Evolutionary conservation across 2,113 vertebrate species (phyloP), one percentile per base, ranked within the genome.

Genomic region (Campylomormyrus numenius): DNA sequence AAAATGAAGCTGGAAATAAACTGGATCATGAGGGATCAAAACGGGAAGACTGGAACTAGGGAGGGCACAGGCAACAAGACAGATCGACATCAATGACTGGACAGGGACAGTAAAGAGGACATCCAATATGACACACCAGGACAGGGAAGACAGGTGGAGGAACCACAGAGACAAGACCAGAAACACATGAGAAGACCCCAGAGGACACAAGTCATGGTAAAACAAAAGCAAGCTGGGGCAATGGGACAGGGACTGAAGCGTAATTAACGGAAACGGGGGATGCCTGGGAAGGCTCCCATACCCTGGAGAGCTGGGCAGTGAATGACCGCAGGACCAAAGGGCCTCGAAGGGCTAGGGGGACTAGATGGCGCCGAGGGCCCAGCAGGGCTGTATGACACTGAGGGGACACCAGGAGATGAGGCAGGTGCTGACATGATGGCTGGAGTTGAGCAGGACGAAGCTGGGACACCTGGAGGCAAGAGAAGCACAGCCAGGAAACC

Each of bases 211-310:
- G 56, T 9, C 7, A 62, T 24, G 56, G 56, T 58, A 58, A 58
- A 58, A 58, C 6, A 58, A 58, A 58, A n/a, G 7, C 56, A 58
- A 7, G 56, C 21, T 0, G 21, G 24, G 21, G 21, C 21, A 58
- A 58, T 58, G 56, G 56, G 24, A 58, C 6, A n/a, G 56, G 6
- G 56, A 58, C 0, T 58, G 56, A 58, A n/a, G 24, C 7, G 7
- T 2, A 3, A 9, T 58, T 7, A 58, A n/a, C 0, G 0, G 21
- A 58, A n/a, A n/a, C 7, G 0, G 56, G 0, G 24, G 21, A 9
- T n/a, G 7, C 24, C 56, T 11, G 21, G 56, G 21, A 58, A 58
- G 24, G 3, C 21, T 58, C 21, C 56, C 7, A 24, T 8, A n/a
- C 7, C 2, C 2, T 58, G 56, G 56, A 58, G 56, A n/a, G 21